phyloP scores from a whole-genome alignment of 2,888 invertebrate species.

The Acanthococcus lagerstroemiae region DNA sequence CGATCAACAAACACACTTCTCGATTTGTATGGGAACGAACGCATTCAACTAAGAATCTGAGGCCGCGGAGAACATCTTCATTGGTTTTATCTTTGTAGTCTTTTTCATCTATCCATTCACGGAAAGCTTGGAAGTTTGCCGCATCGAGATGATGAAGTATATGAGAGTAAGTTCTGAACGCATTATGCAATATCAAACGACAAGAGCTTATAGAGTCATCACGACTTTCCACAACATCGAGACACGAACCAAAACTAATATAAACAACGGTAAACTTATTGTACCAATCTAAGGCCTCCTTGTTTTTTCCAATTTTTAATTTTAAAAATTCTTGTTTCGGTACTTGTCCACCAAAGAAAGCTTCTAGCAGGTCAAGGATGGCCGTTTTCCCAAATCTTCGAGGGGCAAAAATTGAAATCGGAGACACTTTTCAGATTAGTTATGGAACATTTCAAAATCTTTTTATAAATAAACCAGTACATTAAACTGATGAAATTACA shows the following conservation, averaged over 20 bases:
- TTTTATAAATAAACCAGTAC: neutral
- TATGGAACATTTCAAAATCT: neutral
- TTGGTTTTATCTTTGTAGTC: neutral
- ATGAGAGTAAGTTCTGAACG: neutral
- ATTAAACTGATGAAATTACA: no score
- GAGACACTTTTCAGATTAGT: neutral
- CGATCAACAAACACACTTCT: neutral
- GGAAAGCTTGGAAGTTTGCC: neutral
- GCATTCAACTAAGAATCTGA: neutral
- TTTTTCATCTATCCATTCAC: constrained; percentile 1
- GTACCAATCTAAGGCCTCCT: neutral
- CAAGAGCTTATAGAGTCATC: neutral
- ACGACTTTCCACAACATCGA: neutral
- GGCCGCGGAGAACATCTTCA: neutral
- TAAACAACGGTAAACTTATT: constrained; percentile 1
- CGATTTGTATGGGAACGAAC: neutral
- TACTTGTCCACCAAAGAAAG: neutral
- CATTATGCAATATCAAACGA: neutral
- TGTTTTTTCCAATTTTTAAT: neutral
- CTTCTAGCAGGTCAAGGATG: neutral
- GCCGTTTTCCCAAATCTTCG: neutral
- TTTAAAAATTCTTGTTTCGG: neutral
- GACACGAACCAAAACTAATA: neutral
- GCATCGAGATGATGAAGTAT: neutral
- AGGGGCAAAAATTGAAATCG: neutral